Evolutionary conservation across 2,888 invertebrate genomes (phyloP).

Genomic region (Trichopoda pennipes): DNA sequence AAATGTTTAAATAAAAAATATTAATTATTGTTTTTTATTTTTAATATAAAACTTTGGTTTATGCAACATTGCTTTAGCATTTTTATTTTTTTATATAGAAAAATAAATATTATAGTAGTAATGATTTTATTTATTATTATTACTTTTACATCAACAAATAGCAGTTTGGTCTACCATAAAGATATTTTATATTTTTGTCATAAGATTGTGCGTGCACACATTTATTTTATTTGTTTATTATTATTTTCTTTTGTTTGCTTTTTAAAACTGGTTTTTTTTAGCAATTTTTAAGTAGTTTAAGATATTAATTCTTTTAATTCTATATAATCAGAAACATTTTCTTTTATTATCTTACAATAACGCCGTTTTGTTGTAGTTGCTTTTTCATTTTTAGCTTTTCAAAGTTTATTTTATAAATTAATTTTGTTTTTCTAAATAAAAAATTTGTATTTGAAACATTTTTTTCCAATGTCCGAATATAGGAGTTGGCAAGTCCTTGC

Average conservation of each 20-base stretch:
- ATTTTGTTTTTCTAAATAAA: constrained; percentile 11
- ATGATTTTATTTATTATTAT: constrained; percentile 27
- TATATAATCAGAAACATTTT: constrained; percentile 4
- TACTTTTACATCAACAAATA: constrained; percentile 57
- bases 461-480: neutral
- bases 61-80: constrained; percentile 58
- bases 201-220: constrained; percentile 65
- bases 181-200: constrained; percentile 36
- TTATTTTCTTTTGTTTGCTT: neutral
- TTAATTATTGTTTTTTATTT: constrained; percentile 28
- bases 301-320: constrained; percentile 9
- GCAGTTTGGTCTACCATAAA: constrained; percentile 49
- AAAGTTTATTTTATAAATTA: neutral
- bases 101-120: constrained; percentile 39
- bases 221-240: constrained; percentile 15
- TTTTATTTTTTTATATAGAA: constrained; percentile 38
- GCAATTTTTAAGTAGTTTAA: constrained; percentile 40
- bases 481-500: constrained; percentile 9
- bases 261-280: constrained; percentile 16
- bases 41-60: constrained; percentile 63
- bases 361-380: neutral
- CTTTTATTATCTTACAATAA: constrained; percentile 10
- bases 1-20: constrained; percentile 25
- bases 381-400: neutral
- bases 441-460: neutral